Base-by-base conservation (phyloP, 2,797 vertebrate genomes). In the Salarias fasciatus region DNA sequence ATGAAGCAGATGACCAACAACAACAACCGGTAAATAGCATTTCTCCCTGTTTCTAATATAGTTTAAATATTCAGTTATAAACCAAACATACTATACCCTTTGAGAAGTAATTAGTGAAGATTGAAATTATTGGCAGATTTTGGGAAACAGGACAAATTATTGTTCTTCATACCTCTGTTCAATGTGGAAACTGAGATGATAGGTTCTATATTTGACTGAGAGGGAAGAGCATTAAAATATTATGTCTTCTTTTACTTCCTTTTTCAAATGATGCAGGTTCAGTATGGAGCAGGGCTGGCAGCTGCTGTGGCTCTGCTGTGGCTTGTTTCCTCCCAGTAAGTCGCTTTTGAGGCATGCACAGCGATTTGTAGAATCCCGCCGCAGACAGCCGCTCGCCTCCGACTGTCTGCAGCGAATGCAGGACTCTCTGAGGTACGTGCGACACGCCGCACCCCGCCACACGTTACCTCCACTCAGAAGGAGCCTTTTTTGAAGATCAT, bases 1-100 rank as follows among this genome's bases (percentile, higher is more conserved):
- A 94, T 99, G 89, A 99, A 96, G 82, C 98, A 99, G 78, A 93
- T 99, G 88, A 99, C 94, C 2, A 91, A 82, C 82, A 99, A 99
- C 63, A 92, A 88, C 77, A 96, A 93, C 86, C 93, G 95, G 97
- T 98, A 63, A 5, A 11, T 3, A 0, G 35, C 18, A 24, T 24
- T 24, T 24, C 18, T 2, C 2, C 2, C 24, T 3, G 24, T 24
- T 24, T 24, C 18, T 3, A 2, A 2, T 24, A 24, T 24, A 24
- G 18, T 24, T 24, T 24, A 24, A 24, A 24, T 18, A 24, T 18
- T n/a, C n/a, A n/a, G n/a, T n/a, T n/a, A 2, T 2, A 24, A 24
- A 24, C 24, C 24, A 24, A 2, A 3, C 18, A 24, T 18, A 24
- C 18, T 24, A 24, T 24, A 24, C 2, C 2, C 18, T 24, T 24